phyloP scores from a whole-genome alignment of 2,113 vertebrate species.

The Nesoenas mayeri region DNA sequence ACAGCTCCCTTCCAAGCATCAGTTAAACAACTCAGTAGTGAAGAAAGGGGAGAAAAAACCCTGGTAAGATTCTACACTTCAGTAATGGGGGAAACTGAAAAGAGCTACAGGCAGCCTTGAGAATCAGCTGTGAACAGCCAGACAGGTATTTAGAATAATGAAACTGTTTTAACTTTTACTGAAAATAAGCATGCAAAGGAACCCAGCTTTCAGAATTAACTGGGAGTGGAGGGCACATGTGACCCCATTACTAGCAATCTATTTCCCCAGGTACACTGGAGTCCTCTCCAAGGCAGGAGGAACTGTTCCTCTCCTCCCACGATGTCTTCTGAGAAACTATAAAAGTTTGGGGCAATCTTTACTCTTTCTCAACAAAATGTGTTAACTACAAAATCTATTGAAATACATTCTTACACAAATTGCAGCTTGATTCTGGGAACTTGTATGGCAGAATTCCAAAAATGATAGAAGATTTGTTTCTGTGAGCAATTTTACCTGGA shows the following conservation, averaged over 20 bases:
- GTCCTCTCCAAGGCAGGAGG: background rate
- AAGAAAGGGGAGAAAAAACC: background rate
- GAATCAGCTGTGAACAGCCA: background rate
- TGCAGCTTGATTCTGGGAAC: background rate
- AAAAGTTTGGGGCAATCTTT: background rate
- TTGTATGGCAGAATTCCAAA: background rate
- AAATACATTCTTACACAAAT: background rate
- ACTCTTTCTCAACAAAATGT: background rate
- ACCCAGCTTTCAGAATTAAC: background rate
- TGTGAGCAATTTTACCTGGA: background rate
- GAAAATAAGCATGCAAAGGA: background rate
- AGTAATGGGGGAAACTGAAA: background rate
- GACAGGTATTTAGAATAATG: background rate
- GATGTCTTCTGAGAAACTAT: background rate
- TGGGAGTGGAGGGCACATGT: background rate
- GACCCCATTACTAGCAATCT: background rate
- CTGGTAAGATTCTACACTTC: background rate
- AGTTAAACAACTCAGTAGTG: background rate
- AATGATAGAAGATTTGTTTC: background rate
- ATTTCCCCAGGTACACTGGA: background rate
- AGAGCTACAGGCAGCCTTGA: background rate
- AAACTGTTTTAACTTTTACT: background rate
- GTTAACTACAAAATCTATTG: background rate
- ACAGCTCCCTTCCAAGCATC: background rate
- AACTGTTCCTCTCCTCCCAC: fast-evolving